Evolutionary conservation across 2,888 invertebrate genomes (phyloP).

Genomic region (Monopis laevigella): DNA sequence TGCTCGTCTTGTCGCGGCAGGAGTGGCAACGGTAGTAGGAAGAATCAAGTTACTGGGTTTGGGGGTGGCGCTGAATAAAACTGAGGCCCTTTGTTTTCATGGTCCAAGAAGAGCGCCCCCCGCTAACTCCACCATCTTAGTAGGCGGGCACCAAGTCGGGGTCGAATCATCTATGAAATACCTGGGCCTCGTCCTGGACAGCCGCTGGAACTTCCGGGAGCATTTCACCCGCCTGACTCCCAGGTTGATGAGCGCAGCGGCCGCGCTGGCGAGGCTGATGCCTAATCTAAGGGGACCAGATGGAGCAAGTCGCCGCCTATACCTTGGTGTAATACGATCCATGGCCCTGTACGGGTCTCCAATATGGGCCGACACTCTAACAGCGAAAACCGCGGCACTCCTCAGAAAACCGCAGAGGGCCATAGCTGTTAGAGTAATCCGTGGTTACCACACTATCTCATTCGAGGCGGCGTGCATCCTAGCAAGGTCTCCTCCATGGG

Average conservation of each 20-base stretch:
- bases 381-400: background rate
- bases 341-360: constrained; percentile 16
- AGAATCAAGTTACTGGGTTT: constrained; percentile 3
- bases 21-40: too few relatives aligned
- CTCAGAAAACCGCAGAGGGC: too few relatives aligned
- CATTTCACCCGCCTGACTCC: background rate
- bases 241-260: constrained; percentile 11
- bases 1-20: too few relatives aligned
- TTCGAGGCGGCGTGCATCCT: too few relatives aligned
- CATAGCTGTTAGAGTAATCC: too few relatives aligned
- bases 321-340: constrained; percentile 1
- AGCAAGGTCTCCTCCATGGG: too few relatives aligned
- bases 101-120: too few relatives aligned
- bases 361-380: constrained; percentile 11
- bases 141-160: background rate
- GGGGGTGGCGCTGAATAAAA: constrained; percentile 1
- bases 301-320: constrained; percentile 2
- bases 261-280: too few relatives aligned
- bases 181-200: background rate
- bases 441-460: too few relatives aligned
- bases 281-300: constrained; percentile 12
- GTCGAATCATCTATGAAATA: too few relatives aligned
- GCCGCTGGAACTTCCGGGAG: background rate
- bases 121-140: background rate
- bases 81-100: too few relatives aligned